Evolutionary conservation across 1,140 invertebrate species (phyloP).

Genomic region (Bemisia tabaci): DNA sequence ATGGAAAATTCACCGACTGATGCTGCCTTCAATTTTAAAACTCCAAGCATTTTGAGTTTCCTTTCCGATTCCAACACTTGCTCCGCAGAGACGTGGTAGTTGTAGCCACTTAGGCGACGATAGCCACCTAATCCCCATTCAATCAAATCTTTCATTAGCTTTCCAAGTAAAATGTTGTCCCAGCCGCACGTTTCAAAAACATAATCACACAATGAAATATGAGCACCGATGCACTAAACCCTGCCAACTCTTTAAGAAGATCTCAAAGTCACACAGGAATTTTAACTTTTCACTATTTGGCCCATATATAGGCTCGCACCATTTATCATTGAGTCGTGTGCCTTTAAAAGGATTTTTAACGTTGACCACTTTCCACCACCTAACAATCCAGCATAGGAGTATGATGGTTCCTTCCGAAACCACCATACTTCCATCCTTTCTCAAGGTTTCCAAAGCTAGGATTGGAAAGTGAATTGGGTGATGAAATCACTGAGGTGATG

Average conservation of each 20-base stretch:
- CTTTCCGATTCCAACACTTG: conserved; percentile 6
- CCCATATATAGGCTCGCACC: not conserved
- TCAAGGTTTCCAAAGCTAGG: not conserved
- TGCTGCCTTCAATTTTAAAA: conserved; percentile 3
- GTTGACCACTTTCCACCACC: not conserved
- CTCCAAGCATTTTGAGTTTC: not conserved
- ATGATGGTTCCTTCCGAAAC: not conserved
- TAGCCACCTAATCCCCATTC: not conserved
- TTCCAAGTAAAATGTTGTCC: not conserved
- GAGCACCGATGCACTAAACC: not conserved
- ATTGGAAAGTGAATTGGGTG: too few species aligned
- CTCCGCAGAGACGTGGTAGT: not conserved
- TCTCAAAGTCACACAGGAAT: not conserved
- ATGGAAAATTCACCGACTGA: not conserved
- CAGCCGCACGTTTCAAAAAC: not conserved
- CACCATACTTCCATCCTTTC: not conserved
- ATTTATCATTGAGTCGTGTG: not conserved
- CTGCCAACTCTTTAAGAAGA: not conserved
- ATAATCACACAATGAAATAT: not conserved
- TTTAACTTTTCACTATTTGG: not conserved
- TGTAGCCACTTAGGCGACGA: not conserved
- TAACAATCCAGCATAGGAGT: not conserved
- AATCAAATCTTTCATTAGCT: not conserved
- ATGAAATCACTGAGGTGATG: not conserved
- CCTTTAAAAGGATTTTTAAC: not conserved